Percentiles rank a stretch among this genome's conserved stretches.
These are phyloP conservation scores for Apotomis capreana DNA, from an alignment of 2,888 invertebrate genomes.

Conservation along the genomic window DNA sequence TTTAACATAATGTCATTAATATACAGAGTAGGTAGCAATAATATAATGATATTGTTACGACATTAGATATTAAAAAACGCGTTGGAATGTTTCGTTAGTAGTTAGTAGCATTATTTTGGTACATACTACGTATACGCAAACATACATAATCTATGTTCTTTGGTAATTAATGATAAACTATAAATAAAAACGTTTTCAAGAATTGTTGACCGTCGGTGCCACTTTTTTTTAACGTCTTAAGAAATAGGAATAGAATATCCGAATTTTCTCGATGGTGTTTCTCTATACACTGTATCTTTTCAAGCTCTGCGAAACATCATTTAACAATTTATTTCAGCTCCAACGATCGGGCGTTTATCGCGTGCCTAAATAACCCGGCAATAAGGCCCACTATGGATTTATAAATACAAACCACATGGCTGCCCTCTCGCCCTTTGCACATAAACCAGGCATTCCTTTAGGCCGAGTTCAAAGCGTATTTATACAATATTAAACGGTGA, in stretches of 20 bases:
- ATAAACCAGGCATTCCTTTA: conserved; percentile 17
- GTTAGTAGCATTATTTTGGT: too few species aligned
- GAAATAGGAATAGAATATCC: too few species aligned
- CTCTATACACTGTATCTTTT: background rate
- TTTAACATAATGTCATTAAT: background rate
- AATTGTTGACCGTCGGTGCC: too few species aligned
- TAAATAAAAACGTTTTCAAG: too few species aligned
- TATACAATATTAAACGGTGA: conserved; percentile 15
- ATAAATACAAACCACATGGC: conserved; percentile 58
- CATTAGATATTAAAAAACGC: background rate
- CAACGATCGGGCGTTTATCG: conserved; percentile 9
- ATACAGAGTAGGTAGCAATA: too few species aligned
- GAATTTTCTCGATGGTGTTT: background rate
- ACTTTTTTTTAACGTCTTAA: too few species aligned
- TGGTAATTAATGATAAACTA: too few species aligned
- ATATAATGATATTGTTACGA: background rate
- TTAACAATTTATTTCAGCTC: conserved; percentile 19
- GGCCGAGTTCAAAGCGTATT: conserved; percentile 23
- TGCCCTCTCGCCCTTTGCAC: conserved; percentile 8
- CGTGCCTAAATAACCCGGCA: conserved; percentile 41
- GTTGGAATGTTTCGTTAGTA: background rate
- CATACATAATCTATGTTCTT: too few species aligned
- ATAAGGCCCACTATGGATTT: conserved; percentile 50
- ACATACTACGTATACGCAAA: too few species aligned
- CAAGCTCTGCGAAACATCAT: conserved; percentile 15